A percentile compares a stretch with the other conserved stretches of the same genome.
Conservation (phyloP, 23 tunicate genomes). For the Corella eumyota region DNA sequence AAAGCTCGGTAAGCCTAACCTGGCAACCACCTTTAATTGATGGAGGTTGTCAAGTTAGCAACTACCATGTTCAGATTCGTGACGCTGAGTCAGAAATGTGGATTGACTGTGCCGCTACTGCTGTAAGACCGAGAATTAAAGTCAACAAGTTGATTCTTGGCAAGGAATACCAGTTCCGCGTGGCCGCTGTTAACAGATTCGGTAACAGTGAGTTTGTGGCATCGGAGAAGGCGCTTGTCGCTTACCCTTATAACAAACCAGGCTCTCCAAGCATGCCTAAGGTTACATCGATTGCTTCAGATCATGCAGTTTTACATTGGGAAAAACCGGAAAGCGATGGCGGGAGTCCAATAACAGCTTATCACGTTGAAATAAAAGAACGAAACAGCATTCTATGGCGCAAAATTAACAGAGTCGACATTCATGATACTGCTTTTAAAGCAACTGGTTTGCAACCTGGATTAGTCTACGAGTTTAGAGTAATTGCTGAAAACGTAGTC, state of each 20-base stretch:
- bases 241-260: conserved; percentile 86
- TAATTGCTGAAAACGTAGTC: conserved; percentile 88
- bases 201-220: conserved; percentile 64
- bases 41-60: conserved; percentile 89
- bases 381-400: conserved; percentile 82
- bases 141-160: conserved; percentile 49
- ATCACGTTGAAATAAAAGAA: conserved; percentile 93
- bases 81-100: conserved; percentile 80
- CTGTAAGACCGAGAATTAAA: conserved; percentile 90
- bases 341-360: conserved; percentile 58
- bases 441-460: conserved; percentile 73
- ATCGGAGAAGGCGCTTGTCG: conserved; percentile 56
- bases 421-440: conserved; percentile 53
- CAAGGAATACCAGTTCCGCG: conserved; percentile 86
- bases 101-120: conserved; percentile 90
- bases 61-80: conserved; percentile 86
- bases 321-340: conserved; percentile 72
- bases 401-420: conserved; percentile 56
- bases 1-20: conserved; percentile 47
- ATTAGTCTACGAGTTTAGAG: conserved; percentile 79
- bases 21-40: conserved; percentile 76
- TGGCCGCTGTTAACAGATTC: conserved; percentile 86
- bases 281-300: conserved; percentile 28
- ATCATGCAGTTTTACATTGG: conserved; percentile 70
- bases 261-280: conserved; percentile 66